These are phyloP conservation scores for Mionectes macconnelli DNA, from an alignment of 2,113 vertebrate species.

Conservation along the genomic window DNA sequence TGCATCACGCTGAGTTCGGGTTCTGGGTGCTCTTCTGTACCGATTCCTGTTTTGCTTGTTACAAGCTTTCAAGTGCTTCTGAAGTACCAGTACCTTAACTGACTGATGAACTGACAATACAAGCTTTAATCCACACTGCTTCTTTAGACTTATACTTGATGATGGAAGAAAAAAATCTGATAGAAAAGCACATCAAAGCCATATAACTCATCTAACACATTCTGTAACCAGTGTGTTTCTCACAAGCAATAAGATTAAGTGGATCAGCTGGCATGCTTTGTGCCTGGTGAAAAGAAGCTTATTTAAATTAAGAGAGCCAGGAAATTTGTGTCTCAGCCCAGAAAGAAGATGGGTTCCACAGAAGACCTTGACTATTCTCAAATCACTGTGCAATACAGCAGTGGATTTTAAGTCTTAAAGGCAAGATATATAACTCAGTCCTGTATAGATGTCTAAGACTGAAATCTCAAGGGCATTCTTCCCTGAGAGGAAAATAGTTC, in stretches of 20 bases:
- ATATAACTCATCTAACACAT: not conserved
- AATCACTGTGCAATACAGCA: constrained; percentile 73
- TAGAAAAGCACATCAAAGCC: not conserved
- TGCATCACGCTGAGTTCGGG: rapidly evolving
- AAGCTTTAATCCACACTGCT: not conserved
- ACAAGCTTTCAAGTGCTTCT: not conserved
- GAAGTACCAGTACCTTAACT: rapidly evolving
- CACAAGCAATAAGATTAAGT: constrained; percentile 25
- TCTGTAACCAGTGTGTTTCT: not conserved
- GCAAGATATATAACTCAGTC: constrained; percentile 32
- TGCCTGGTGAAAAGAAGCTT: not conserved
- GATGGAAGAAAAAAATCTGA: not conserved
- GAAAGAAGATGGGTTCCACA: constrained; percentile 8
- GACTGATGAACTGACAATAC: not conserved
- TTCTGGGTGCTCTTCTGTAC: not conserved
- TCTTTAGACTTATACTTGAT: not conserved
- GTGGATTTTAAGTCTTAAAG: constrained; percentile 82
- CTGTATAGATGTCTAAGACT: not conserved
- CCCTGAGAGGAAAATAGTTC: not conserved
- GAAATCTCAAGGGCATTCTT: not conserved
- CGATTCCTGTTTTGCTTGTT: not conserved
- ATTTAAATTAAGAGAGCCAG: not conserved
- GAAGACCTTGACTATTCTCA: constrained; percentile 53
- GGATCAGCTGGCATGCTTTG: not conserved
- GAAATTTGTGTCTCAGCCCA: not conserved